Base-by-base conservation (phyloP, 2,113 vertebrate genomes). In the Uria lomvia region DNA sequence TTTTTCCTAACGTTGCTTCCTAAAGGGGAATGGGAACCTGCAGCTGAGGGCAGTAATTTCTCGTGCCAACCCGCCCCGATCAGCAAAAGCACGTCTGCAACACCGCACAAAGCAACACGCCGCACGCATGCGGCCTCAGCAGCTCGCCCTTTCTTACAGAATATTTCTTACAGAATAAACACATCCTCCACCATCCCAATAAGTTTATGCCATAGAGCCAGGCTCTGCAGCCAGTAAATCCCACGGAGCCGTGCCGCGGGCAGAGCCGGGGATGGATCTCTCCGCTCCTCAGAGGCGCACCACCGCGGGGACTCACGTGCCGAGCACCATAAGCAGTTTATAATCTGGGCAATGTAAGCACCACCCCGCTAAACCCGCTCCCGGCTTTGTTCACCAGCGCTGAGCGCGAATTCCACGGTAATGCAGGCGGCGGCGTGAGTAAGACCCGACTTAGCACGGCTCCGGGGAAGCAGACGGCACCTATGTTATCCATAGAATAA, bases 241-340 rank as follows among this genome's bases (percentile, higher is more conserved):
- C 59, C 65, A 23, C 4, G 27, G 50, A 49, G 74, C 66, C 3
- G 1, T 29, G 60, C 17, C 72, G 42, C 45, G 2, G 68, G 62
- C 53, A 75, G 60, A 53, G 42, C 29, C 59, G 30, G 76, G 15
- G 26, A 8, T 12, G n/a, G 52, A 16, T 55, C 52, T 43, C 38
- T 17, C 75, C 3, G 0, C 20, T 68, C 24, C 65, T 47, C 45
- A 15, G 13, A 11, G 42, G 11, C 47, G 67, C 42, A 5, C 10
- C 82, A 13, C 11, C 4, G 0, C 26, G 10, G 73, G 38, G 34
- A 15, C 52, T 17, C 5, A 1, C n/a, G 24, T 2, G 1, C 16
- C 0, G 5, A 73, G 11, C 81, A 79, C 52, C 62, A 12, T 1
- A 5, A 85, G 62, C 87, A 52, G 40, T 38, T 88, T n/a, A 7